Conservation (phyloP, 2,888 invertebrate species). For the Calephelis perditalis region DNA sequence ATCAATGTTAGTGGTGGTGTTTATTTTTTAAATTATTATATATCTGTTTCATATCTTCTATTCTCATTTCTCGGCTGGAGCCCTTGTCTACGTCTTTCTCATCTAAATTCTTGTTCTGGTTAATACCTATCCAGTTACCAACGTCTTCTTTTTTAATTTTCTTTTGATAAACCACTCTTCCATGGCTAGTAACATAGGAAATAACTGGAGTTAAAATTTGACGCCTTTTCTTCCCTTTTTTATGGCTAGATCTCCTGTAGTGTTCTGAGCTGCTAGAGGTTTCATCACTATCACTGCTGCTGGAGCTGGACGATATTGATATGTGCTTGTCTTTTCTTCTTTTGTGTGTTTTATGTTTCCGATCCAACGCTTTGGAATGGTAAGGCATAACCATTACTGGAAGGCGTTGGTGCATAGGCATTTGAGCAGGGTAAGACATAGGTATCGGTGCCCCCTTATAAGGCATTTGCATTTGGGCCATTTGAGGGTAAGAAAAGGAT, state of each 20-base stretch:
- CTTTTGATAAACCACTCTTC: constrained; percentile 61
- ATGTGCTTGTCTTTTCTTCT: constrained; percentile 28
- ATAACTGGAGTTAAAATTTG: constrained; percentile 61
- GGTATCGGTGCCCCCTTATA: constrained; percentile 11
- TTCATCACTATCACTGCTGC: constrained; percentile 27
- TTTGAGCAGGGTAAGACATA: background rate
- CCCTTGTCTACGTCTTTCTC: constrained; percentile 26
- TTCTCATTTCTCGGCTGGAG: constrained; percentile 31
- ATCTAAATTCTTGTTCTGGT: constrained; percentile 30
- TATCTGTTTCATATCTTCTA: constrained; percentile 30
- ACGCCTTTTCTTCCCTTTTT: constrained; percentile 28
- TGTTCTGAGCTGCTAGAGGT: constrained; percentile 24
- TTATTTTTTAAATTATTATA: constrained; percentile 25
- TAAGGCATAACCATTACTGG: constrained; percentile 61
- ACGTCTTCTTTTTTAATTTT: constrained; percentile 58
- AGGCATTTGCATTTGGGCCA: constrained; percentile 28
- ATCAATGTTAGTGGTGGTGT: constrained; percentile 26
- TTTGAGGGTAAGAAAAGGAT: background rate
- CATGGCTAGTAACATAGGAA: constrained; percentile 61
- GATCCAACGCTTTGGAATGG: constrained; percentile 41
- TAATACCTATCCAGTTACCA: constrained; percentile 54
- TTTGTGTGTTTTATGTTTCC: constrained; percentile 32
- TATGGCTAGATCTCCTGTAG: constrained; percentile 16
- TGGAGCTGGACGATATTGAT: constrained; percentile 28
- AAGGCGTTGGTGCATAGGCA: constrained; percentile 37